phyloP scores from a whole-genome alignment of 2,797 vertebrate genomes.

The Cyclura pinguis region DNA sequence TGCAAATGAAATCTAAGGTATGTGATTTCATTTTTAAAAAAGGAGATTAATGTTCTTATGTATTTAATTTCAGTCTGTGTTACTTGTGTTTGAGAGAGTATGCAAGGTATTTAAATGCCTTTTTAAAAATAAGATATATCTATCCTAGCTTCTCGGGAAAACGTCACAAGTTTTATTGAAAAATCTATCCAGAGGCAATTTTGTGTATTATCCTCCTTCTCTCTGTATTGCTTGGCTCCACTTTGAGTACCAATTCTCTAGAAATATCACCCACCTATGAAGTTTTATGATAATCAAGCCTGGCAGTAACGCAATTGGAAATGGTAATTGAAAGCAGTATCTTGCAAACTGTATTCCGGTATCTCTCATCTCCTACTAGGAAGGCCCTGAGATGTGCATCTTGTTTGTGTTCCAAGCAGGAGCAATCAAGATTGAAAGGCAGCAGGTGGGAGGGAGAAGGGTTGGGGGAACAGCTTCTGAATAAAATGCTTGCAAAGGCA shows the following conservation, averaged over 20 bases:
- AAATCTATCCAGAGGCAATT: slow-evolving; percentile 47
- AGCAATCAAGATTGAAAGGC: slow-evolving; percentile 64
- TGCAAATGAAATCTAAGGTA: not conserved
- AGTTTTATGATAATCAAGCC: slow-evolving; percentile 64
- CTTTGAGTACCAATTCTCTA: slow-evolving; percentile 49
- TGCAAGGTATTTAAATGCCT: slow-evolving; percentile 25
- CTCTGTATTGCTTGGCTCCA: not conserved
- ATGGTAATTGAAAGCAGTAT: slow-evolving; percentile 74
- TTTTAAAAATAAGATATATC: not conserved
- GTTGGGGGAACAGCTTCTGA: slow-evolving; percentile 24
- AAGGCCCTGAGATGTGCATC: slow-evolving; percentile 54
- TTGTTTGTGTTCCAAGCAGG: slow-evolving; percentile 67
- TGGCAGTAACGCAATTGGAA: slow-evolving; percentile 61
- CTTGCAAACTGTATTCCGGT: slow-evolving; percentile 58
- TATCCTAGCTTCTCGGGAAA: slow-evolving; percentile 10
- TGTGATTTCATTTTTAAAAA: not conserved
- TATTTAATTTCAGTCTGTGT: not conserved
- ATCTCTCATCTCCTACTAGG: slow-evolving; percentile 50
- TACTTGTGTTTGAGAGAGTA: not conserved
- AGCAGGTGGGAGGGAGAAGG: not conserved
- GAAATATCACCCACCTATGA: slow-evolving; percentile 55
- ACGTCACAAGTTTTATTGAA: slow-evolving; percentile 22
- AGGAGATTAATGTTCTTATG: not conserved
- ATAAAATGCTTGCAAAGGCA: slow-evolving; percentile 64
- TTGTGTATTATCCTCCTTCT: slow-evolving; percentile 14